Conservation (phyloP, 1,140 invertebrate genomes). For the Pentalonia nigronervosa region DNA sequence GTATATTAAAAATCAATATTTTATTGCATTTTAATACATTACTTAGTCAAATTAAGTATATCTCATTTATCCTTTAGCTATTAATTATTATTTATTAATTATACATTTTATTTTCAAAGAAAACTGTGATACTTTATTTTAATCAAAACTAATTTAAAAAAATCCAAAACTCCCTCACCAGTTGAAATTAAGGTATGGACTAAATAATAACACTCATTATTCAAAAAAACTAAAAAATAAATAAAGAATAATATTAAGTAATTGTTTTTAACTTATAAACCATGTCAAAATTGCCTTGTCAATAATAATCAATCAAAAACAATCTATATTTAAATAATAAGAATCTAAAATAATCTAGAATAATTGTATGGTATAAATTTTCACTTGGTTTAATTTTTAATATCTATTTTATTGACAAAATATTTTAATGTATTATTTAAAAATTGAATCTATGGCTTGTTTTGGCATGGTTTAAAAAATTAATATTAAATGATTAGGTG, state of each 20-base stretch:
- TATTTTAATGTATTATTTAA: background rate
- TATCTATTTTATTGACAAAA: no score
- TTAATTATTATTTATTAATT: slow-evolving; percentile 18
- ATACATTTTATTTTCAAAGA: slow-evolving; percentile 43
- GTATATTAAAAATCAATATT: background rate
- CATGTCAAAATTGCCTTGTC: background rate
- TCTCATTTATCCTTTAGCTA: background rate
- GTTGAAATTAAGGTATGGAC: background rate
- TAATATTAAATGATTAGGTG: background rate
- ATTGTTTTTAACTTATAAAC: background rate
- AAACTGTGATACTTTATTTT: slow-evolving; percentile 39
- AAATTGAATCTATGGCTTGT: no score
- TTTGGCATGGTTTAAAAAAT: background rate
- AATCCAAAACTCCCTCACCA: background rate
- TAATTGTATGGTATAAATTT: background rate
- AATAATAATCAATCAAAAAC: no score
- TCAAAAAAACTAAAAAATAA: background rate
- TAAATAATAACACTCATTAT: background rate
- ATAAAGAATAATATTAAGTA: background rate
- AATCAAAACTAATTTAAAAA: background rate
- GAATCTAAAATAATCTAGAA: background rate
- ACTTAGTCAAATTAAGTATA: background rate
- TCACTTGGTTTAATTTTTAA: no score
- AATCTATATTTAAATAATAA: background rate
- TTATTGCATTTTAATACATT: background rate